Evolutionary conservation across 1,140 invertebrate genomes (phyloP).

Genomic region (Chrysomallon squamiferum): DNA sequence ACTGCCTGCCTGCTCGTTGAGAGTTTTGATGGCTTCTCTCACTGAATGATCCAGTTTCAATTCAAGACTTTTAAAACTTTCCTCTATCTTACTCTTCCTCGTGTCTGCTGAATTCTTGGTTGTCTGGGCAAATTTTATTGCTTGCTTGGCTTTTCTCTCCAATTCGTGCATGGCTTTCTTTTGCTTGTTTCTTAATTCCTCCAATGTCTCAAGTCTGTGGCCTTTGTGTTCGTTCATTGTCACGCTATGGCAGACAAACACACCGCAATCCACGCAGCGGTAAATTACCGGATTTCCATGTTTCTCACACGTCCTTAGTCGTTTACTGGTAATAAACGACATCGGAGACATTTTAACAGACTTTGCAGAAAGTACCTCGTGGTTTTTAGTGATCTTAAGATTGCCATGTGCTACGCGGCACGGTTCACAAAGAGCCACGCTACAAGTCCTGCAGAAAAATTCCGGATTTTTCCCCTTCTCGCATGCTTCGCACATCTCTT

Average conservation of each 20-base stretch:
- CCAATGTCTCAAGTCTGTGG: neutral
- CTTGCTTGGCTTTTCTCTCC: neutral
- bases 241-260: neutral
- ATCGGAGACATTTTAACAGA: neutral
- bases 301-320: neutral
- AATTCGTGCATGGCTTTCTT: neutral
- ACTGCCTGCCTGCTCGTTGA: neutral
- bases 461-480: neutral
- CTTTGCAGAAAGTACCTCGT: neutral
- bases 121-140: neutral
- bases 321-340: neutral
- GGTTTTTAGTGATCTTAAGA: constrained; percentile 1
- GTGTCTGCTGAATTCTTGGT: neutral
- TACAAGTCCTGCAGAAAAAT: neutral
- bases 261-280: neutral
- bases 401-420: constrained; percentile 1
- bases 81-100: neutral
- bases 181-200: neutral
- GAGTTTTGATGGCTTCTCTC: neutral
- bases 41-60: neutral
- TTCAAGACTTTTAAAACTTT: neutral
- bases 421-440: neutral
- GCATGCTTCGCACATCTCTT: neutral
- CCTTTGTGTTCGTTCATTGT: neutral
- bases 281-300: neutral